Base-by-base conservation (phyloP, 2,113 vertebrate species). In the Tamias sibiricus region DNA sequence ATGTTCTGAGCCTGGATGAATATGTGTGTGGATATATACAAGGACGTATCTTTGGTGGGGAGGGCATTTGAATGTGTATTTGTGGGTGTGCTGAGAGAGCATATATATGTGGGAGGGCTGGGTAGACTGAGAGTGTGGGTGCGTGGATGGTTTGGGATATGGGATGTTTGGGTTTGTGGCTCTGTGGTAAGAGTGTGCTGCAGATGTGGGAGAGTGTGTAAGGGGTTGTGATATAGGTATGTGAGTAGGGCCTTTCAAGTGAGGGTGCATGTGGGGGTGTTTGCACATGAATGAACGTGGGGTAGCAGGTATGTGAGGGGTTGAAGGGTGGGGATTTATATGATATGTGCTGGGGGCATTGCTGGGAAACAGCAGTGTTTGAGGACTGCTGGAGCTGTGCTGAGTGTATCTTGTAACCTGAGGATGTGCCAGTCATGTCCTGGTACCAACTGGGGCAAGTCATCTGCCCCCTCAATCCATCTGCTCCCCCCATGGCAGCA, bases 381-480 rank as follows among this genome's bases (percentile, higher is more conserved):
- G 79, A 95, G 62, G 44, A 81, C 84, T 87, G 75, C 79, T 66
- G 91, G 95, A 91, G 91, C 87, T 90, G 83, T 95, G 90, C 90
- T 87, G 66, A 95, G 66, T 52, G 14, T 92, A 87, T 96, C 85
- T 92, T 95, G 90, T 95, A 80, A 93, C 87, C 87, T 85, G 35
- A 95, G 86, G 80, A 84, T 93, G 84, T 97, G 87, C 93, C 86
- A 76, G 72, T 82, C 42, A 30, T 91, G 64, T 83, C 83, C 91
- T 93, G 87, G 87, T 92, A 97, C 95, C 94, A 81, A 59, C 94
- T 83, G 86, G 89, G 86, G 74, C 72, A 62, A 94, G 54, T 86
- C 32, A 3, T 88, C 89, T 71, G 68, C 74, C 93, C 79, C 96
- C 64, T 54, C 0, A 57, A 32, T 68, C 17, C 0, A 83, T 92